Evolutionary conservation across 2,797 vertebrate species (phyloP).

Genomic region (Miichthys miiuy): DNA sequence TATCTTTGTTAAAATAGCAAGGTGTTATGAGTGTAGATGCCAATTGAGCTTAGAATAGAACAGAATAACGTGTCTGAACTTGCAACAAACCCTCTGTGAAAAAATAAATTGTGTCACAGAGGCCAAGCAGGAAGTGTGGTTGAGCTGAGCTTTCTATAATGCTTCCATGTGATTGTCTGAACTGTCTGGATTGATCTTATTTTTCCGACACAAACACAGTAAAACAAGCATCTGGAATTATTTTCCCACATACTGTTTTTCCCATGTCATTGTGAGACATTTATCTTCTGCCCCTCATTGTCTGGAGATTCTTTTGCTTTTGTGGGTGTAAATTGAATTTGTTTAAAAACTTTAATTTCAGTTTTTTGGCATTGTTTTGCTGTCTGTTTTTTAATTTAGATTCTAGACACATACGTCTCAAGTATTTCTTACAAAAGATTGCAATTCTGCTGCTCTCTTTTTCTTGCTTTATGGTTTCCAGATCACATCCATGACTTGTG

Average conservation of each 20-base stretch:
- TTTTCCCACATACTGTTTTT: not conserved
- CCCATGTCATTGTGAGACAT: not conserved
- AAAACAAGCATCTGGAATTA: constrained; percentile 2
- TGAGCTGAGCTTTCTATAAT: not conserved
- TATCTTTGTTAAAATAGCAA: not conserved
- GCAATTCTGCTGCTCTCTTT: not conserved
- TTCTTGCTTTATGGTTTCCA: not conserved
- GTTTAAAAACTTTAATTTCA: too few relatives aligned
- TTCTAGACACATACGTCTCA: not conserved
- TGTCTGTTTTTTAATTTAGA: not conserved
- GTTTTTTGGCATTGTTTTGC: not conserved
- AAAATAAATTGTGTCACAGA: not conserved
- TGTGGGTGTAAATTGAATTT: not conserved
- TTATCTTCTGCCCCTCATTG: not conserved
- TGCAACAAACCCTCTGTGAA: not conserved
- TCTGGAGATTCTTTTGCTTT: not conserved
- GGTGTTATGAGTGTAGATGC: not conserved
- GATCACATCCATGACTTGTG: constrained; percentile 10
- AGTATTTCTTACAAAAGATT: not conserved
- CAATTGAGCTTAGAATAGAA: not conserved
- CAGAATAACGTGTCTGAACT: not conserved
- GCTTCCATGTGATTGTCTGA: constrained; percentile 1
- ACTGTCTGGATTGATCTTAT: constrained; percentile 2
- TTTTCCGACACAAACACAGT: not conserved
- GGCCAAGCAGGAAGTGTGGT: not conserved